Evolutionary conservation across 2,888 invertebrate genomes (phyloP).

Genomic region (Parnassius apollo): DNA sequence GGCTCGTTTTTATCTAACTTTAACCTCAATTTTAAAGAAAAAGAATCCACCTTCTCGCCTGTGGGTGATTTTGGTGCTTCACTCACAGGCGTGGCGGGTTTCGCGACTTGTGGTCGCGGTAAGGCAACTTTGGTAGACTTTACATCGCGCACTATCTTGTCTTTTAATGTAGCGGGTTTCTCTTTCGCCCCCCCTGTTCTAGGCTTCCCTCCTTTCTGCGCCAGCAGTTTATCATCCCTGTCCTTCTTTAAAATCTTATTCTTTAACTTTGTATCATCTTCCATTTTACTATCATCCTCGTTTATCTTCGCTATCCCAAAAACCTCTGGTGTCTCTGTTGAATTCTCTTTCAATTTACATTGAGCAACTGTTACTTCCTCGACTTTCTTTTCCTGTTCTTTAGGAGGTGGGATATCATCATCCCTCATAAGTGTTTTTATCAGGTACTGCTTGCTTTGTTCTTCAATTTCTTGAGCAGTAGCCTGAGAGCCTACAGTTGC

Average conservation of each 20-base stretch:
- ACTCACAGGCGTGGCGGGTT: conserved; percentile 41
- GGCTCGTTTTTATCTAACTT: conserved; percentile 93
- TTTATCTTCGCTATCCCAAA: conserved; percentile 78
- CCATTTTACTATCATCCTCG: conserved; percentile 49
- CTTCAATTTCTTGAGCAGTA: conserved; percentile 81
- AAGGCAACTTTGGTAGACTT: conserved; percentile 69
- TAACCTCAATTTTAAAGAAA: conserved; percentile 89
- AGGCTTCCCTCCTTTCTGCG: conserved; percentile 69
- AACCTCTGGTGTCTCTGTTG: conserved; percentile 75
- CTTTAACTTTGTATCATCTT: conserved; percentile 45
- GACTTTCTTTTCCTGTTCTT: conserved; percentile 79
- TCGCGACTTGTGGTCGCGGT: conserved; percentile 53
- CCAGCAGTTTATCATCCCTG: conserved; percentile 55
- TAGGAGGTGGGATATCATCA: conserved; percentile 87
- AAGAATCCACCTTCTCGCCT: conserved; percentile 75
- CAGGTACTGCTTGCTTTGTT: conserved; percentile 89
- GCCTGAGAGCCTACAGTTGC: conserved; percentile 73
- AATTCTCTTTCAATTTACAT: conserved; percentile 56
- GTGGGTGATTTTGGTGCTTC: conserved; percentile 64
- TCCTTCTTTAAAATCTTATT: conserved; percentile 45
- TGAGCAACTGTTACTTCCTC: conserved; percentile 76
- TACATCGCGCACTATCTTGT: conserved; percentile 65
- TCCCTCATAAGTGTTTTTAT: conserved; percentile 95
- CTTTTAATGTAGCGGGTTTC: conserved; percentile 64
- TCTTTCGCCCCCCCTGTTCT: conserved; percentile 62